Conservation (phyloP, 2,888 invertebrate species). For the Entomobrya proxima region DNA sequence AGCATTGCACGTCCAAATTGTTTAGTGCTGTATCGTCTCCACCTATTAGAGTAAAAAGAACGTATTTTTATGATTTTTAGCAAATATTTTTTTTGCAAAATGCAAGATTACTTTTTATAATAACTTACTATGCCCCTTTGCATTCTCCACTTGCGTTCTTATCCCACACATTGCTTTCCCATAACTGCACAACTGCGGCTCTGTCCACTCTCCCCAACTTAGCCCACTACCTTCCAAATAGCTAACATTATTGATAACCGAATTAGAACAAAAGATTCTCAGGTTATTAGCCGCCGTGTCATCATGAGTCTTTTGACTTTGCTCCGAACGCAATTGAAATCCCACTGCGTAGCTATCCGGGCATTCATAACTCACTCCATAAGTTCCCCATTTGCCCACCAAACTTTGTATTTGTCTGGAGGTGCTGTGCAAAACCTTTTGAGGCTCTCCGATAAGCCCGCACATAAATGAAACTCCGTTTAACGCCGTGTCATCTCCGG, state of each 20-base stretch:
- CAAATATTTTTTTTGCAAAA: not conserved
- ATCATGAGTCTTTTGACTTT: slow-evolving; percentile 60
- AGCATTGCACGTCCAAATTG: slow-evolving; percentile 62
- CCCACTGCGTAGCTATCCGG: slow-evolving; percentile 65
- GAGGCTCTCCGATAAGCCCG: slow-evolving; percentile 41
- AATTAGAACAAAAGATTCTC: slow-evolving; percentile 57
- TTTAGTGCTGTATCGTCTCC: slow-evolving; percentile 63
- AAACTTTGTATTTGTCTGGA: slow-evolving; percentile 60
- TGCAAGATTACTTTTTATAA: not conserved
- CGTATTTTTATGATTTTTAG: not conserved
- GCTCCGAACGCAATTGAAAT: slow-evolving; percentile 72
- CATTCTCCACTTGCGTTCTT: slow-evolving; percentile 69
- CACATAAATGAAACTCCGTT: slow-evolving; percentile 66
- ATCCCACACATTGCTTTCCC: slow-evolving; percentile 68
- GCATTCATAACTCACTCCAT: slow-evolving; percentile 68
- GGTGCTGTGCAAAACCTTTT: slow-evolving; percentile 30
- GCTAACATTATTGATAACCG: slow-evolving; percentile 1
- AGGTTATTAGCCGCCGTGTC: slow-evolving; percentile 67
- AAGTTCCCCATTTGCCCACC: slow-evolving; percentile 70
- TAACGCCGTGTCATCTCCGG: slow-evolving; percentile 66
- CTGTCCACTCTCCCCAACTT: slow-evolving; percentile 69
- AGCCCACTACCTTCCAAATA: slow-evolving; percentile 69
- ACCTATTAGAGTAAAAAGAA: slow-evolving; percentile 38
- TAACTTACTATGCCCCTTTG: slow-evolving; percentile 44
- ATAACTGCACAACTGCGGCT: slow-evolving; percentile 63